Base-by-base conservation (phyloP, 2,888 invertebrate genomes). In the Gymnoscelis rufifasciata region DNA sequence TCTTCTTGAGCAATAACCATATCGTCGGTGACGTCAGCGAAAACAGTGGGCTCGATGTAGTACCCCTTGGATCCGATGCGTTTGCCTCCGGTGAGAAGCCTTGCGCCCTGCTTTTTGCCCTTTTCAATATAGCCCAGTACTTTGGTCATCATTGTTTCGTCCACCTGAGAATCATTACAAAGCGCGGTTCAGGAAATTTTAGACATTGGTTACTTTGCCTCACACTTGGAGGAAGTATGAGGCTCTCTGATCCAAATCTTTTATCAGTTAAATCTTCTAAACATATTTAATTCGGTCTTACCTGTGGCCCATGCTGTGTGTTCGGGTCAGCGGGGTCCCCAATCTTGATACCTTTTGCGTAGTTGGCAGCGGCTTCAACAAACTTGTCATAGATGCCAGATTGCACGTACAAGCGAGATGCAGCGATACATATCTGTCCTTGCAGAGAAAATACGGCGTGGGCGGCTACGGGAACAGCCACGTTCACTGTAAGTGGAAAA, bases 91-190 rank as follows among this genome's bases (percentile, higher is more conserved):
- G 91, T 83, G 62, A 92, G 84, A 47, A 96, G 77, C 62, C 90
- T 93, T 0, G 97, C 97, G 0, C 97, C 97, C 71, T 97, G 92
- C 53, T 91, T 78, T 71, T 93, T 93, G 1, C 96, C 97, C 52
- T 90, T 90, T 51, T 94, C 91, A 41, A 97, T 93, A 64, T 94
- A 91, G 1, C 86, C 87, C 52, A 96, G 68, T 11, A 97, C 92
- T 78, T 94, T 95, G 1, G 90, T 90, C 70, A 94, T 90, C 88
- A 94, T 94, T 39, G 89, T 88, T 43, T 91, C 83, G 62, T 94
- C 93, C 42, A 95, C 88, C 92, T 92, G 65, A 6, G 8, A 8
- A 26, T 8, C 26, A 26, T n/a, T n/a, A n/a, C n/a, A n/a, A n/a
- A n/a, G n/a, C n/a, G n/a, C n/a, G n/a, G n/a, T n/a, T n/a, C n/a